Conservation (phyloP, 1,140 invertebrate species). For the Trichoplusia ni region DNA sequence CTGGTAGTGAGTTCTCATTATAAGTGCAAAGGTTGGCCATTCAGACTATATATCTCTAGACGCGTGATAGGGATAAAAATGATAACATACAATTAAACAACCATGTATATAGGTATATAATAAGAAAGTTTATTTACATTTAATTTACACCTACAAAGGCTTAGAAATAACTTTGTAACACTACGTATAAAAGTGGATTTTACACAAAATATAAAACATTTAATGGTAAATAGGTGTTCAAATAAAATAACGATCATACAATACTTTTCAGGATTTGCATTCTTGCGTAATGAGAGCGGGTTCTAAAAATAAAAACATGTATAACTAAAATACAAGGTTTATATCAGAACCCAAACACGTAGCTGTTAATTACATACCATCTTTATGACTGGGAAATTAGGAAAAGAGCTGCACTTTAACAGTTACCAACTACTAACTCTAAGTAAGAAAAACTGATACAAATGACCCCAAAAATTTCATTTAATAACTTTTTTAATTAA, state of each 20-base stretch:
- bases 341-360: not conserved
- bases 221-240: not conserved
- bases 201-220: constrained; percentile 14
- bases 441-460: too few species aligned
- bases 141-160: constrained; percentile 27
- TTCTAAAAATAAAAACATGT: constrained; percentile 8
- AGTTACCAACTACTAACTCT: too few species aligned
- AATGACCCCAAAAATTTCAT: too few species aligned
- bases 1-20: too few species aligned
- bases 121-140: constrained; percentile 30
- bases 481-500: too few species aligned
- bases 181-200: constrained; percentile 18
- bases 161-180: constrained; percentile 28
- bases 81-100: not conserved
- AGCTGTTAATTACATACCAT: not conserved
- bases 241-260: constrained; percentile 12
- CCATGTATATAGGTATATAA: constrained; percentile 2
- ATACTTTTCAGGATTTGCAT: constrained; percentile 3
- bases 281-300: constrained; percentile 8
- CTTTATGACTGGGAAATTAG: too few species aligned
- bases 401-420: too few species aligned
- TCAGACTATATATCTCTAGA: too few species aligned
- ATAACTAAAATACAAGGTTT: constrained; percentile 20
- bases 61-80: too few species aligned
- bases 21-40: too few species aligned